Evolutionary conservation across 2,113 vertebrate genomes (phyloP).

Genomic region (Podocnemis expansa): DNA sequence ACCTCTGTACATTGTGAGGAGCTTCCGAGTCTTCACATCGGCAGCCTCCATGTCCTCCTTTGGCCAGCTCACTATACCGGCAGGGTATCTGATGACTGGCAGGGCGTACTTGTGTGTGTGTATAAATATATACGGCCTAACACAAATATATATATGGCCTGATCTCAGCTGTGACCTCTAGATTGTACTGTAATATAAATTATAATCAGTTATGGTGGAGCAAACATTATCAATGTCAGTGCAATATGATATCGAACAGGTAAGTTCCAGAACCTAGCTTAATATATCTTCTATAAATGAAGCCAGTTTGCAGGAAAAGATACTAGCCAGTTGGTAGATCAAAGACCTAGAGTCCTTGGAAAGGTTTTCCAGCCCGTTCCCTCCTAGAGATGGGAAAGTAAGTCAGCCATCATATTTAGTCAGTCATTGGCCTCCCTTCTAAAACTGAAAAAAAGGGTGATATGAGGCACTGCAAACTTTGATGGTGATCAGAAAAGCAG

Average conservation of each 20-base stretch:
- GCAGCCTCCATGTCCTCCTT: too few relatives aligned
- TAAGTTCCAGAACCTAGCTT: constrained; percentile 7
- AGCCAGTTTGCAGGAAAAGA: constrained; percentile 20
- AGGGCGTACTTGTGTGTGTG: too few relatives aligned
- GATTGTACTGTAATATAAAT: constrained; percentile 4
- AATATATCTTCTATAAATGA: background rate
- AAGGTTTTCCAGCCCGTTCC: background rate
- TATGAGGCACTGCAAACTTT: background rate
- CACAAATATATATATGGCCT: constrained; percentile 29
- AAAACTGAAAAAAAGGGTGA: background rate
- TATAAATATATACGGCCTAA: too few relatives aligned
- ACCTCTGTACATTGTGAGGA: too few relatives aligned
- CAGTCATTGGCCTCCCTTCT: background rate
- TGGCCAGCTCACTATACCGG: too few relatives aligned
- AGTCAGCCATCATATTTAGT: background rate
- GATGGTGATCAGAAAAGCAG: background rate
- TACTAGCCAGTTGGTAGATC: background rate
- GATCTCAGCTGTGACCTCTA: constrained; percentile 22
- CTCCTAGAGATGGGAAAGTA: background rate
- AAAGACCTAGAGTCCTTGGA: background rate
- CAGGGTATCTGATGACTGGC: too few relatives aligned
- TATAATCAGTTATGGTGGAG: background rate
- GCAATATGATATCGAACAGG: constrained; percentile 12
- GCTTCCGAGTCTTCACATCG: too few relatives aligned
- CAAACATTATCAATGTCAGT: background rate